These are phyloP conservation scores for Scotopteryx bipunctaria DNA, from an alignment of 2,888 invertebrate species.

Conservation along the genomic window DNA sequence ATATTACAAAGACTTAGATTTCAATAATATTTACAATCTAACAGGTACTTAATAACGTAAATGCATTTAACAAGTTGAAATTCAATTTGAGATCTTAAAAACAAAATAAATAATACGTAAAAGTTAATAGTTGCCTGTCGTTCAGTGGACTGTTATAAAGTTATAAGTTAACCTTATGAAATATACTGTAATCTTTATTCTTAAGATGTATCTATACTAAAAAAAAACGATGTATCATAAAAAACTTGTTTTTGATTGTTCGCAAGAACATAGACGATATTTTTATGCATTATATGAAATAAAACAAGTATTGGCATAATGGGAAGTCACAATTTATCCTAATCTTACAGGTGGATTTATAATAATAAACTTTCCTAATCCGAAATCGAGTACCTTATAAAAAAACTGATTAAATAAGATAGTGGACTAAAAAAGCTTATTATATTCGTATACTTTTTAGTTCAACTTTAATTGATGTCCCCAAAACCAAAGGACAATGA, in stretches of 20 bases:
- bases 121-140: slow-evolving; percentile 2
- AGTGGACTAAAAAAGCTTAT: not conserved
- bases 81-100: slow-evolving; percentile 10
- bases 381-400: no score
- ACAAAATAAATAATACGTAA: not conserved
- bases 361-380: not conserved
- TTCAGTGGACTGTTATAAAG: not conserved
- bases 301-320: slow-evolving; percentile 3
- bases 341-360: not conserved
- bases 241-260: not conserved
- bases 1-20: not conserved
- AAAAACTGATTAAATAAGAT: no score
- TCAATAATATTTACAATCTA: slow-evolving; percentile 5
- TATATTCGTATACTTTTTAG: not conserved
- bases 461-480: slow-evolving; percentile 5
- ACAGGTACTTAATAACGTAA: slow-evolving; percentile 10
- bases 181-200: not conserved
- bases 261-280: not conserved
- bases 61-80: slow-evolving; percentile 16
- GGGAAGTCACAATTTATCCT: not conserved
- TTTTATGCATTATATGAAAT: not conserved
- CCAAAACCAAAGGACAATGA: slow-evolving; percentile 17
- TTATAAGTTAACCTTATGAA: not conserved
- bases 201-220: not conserved
- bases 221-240: not conserved